A percentile compares a stretch with the other conserved stretches of the same genome.
Evolutionary conservation across 2,113 vertebrate genomes (phyloP).

Genomic region (Corynorhinus townsendii): DNA sequence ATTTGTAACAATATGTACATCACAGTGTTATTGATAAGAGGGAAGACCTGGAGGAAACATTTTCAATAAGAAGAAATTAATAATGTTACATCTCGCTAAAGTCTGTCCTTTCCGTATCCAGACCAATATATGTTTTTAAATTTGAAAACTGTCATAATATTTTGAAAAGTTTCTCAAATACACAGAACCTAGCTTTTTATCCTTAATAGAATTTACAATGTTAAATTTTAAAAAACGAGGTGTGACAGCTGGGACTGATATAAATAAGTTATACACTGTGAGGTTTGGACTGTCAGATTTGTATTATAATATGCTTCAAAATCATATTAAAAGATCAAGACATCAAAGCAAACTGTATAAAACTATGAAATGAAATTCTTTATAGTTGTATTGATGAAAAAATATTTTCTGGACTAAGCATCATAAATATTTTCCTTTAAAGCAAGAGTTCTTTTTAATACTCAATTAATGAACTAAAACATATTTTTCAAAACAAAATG

Average conservation of each 20-base stretch:
- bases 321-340: conserved; percentile 78
- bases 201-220: conserved; percentile 83
- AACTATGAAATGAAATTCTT: conserved; percentile 68
- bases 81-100: not conserved
- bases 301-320: conserved; percentile 85
- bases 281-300: conserved; percentile 86
- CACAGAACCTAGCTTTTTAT: conserved; percentile 72
- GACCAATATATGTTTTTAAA: conserved; percentile 43
- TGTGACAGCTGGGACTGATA: conserved; percentile 75
- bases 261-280: conserved; percentile 71
- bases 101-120: not conserved
- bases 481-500: conserved; percentile 42
- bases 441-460: not conserved
- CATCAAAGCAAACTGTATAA: conserved; percentile 70
- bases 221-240: conserved; percentile 83
- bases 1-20: not conserved
- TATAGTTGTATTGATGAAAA: conserved; percentile 35
- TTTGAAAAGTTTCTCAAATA: conserved; percentile 61
- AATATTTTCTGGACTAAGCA: conserved; percentile 35
- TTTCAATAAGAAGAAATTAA: not conserved
- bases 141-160: conserved; percentile 60
- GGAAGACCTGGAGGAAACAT: not conserved
- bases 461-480: conserved; percentile 5
- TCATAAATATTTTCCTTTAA: conserved; percentile 29
- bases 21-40: not conserved